Conservation (phyloP, 2,888 invertebrate genomes). For the Ptychoptera contaminata region DNA sequence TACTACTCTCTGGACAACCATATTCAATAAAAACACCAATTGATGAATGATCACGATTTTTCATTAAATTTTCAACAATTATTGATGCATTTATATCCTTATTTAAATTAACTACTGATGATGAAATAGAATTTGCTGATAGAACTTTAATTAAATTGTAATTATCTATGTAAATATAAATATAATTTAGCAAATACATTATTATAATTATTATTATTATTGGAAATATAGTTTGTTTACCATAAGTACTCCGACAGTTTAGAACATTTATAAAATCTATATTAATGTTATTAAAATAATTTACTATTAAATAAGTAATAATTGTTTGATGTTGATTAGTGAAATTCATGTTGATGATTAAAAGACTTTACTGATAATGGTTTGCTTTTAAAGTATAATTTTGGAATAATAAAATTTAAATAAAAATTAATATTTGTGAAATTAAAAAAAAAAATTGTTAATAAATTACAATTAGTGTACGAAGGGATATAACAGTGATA, state of each 20-base stretch:
- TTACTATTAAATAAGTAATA: slow-evolving; percentile 17
- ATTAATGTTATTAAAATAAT: slow-evolving; percentile 17
- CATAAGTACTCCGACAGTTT: slow-evolving; percentile 20
- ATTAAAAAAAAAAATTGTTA: too few species aligned
- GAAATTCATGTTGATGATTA: too few species aligned
- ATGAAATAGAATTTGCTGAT: slow-evolving; percentile 14
- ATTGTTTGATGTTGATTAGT: too few species aligned
- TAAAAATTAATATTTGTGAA: too few species aligned
- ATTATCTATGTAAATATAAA: too few species aligned
- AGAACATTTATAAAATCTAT: slow-evolving; percentile 17
- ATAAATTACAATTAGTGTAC: too few species aligned
- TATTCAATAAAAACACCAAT: slow-evolving; percentile 22
- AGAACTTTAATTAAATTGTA: slow-evolving; percentile 10
- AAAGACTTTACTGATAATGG: too few species aligned
- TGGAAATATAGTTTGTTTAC: slow-evolving; percentile 11
- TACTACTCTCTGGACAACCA: slow-evolving; percentile 14
- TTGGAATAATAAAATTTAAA: too few species aligned
- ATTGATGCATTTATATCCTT: slow-evolving; percentile 8
- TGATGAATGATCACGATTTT: slow-evolving; percentile 13
- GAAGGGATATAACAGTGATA: too few species aligned
- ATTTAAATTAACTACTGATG: slow-evolving; percentile 7
- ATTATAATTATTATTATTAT: neutral
- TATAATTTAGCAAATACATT: neutral
- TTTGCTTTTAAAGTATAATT: too few species aligned
- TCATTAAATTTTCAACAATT: slow-evolving; percentile 13